phyloP scores from a whole-genome alignment of 1,140 invertebrate species.

The Calephelis virginiensis region DNA sequence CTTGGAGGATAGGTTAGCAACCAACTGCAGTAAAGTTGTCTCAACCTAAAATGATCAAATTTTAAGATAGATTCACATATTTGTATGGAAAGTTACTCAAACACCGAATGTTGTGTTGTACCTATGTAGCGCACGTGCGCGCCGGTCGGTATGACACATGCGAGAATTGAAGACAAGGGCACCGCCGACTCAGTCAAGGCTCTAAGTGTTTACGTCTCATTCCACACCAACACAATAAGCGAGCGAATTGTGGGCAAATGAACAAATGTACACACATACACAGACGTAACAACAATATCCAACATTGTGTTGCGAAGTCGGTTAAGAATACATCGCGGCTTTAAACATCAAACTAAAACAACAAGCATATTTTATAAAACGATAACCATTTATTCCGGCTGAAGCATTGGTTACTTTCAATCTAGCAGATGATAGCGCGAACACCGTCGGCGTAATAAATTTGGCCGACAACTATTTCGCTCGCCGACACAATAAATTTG shows the following conservation, averaged over 20 bases:
- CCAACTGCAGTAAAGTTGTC: too few species aligned
- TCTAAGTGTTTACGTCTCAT: constrained; percentile 33
- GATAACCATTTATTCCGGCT: constrained; percentile 2
- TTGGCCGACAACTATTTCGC: constrained; percentile 10
- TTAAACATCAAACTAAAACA: neutral
- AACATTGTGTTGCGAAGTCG: too few species aligned
- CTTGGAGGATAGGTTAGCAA: too few species aligned
- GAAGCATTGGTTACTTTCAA: neutral
- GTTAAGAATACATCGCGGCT: too few species aligned
- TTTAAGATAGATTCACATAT: too few species aligned
- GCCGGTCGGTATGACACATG: neutral
- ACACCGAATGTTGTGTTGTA: neutral
- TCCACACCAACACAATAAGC: constrained; percentile 5
- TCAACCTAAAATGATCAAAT: too few species aligned
- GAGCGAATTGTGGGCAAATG: too few species aligned
- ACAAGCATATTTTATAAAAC: constrained; percentile 18
- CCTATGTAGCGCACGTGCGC: constrained; percentile 17
- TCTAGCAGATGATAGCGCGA: constrained; percentile 1
- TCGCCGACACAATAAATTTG: constrained; percentile 39
- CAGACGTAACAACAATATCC: too few species aligned
- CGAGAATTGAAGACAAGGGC: constrained; percentile 25
- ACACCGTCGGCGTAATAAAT: neutral
- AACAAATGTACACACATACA: too few species aligned
- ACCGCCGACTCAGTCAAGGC: constrained; percentile 28
- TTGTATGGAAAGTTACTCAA: too few species aligned